phyloP scores from a whole-genome alignment of 37 sponge, comb jelly and placozoan species.

The Spongilla lacustris region DNA sequence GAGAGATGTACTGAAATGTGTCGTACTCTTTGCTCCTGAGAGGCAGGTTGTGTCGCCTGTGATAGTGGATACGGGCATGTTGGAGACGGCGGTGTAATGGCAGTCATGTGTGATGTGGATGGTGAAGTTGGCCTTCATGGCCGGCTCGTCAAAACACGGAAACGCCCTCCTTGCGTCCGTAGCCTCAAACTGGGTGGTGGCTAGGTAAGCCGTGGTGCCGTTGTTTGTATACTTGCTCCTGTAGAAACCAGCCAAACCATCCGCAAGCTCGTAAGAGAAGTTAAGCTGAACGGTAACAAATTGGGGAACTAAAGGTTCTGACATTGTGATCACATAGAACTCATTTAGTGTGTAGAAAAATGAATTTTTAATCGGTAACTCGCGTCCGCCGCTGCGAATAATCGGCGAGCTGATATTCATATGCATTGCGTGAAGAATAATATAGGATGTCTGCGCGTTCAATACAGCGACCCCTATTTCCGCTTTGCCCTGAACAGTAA shows the following conservation, averaged over 20 bases:
- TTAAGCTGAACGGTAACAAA: constrained; percentile 13
- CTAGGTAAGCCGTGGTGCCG: background rate
- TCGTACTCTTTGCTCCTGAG: background rate
- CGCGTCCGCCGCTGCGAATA: too few relatives aligned
- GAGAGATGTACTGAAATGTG: constrained; percentile 67
- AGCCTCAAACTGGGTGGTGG: constrained; percentile 82
- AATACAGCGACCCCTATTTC: too few relatives aligned
- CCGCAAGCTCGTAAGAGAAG: constrained; percentile 64
- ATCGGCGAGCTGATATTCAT: too few relatives aligned
- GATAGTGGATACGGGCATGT: constrained; percentile 70
- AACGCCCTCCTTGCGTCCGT: constrained; percentile 95
- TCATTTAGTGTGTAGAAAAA: background rate
- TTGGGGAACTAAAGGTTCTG: constrained; percentile 88
- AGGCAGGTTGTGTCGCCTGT: background rate
- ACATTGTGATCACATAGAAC: constrained; percentile 76
- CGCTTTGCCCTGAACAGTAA: too few relatives aligned
- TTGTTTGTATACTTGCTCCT: constrained; percentile 39
- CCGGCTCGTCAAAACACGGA: constrained; percentile 98
- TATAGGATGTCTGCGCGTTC: too few relatives aligned
- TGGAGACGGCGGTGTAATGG: constrained; percentile 62
- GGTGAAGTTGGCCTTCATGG: constrained; percentile 89
- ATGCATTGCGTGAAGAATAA: too few relatives aligned
- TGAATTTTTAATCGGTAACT: background rate
- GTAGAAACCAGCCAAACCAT: constrained; percentile 83
- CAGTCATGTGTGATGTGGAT: constrained; percentile 69